Conservation (phyloP, 2,113 vertebrate species). For the Stigmatopora nigra region DNA sequence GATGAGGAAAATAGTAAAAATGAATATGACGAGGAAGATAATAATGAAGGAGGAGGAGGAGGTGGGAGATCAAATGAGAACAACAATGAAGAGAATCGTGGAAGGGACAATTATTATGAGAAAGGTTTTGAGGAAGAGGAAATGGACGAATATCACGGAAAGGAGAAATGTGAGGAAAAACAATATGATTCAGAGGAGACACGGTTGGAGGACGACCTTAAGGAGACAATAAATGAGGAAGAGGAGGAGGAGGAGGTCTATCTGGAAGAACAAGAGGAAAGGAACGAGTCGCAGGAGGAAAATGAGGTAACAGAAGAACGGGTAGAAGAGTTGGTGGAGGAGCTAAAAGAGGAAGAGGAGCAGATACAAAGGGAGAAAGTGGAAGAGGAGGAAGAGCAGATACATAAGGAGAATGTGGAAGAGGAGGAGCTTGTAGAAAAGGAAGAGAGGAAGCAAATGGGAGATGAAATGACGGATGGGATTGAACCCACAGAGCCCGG, state of each 20-base stretch:
- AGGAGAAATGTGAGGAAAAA: neutral
- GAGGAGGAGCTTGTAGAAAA: neutral
- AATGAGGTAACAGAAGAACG: neutral
- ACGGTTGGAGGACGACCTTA: neutral
- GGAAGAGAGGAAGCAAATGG: neutral
- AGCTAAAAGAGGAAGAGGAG: neutral
- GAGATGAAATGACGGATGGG: neutral
- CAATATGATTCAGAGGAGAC: neutral
- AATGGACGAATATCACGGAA: neutral
- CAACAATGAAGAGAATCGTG: neutral
- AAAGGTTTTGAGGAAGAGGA: neutral
- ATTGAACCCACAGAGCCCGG: neutral
- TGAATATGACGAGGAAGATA: neutral
- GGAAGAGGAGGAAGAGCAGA: no score
- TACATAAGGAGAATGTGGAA: neutral
- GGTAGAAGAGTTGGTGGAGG: neutral
- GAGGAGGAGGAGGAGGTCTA: neutral
- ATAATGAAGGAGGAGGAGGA: neutral
- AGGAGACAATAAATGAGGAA: neutral
- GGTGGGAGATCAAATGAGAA: neutral
- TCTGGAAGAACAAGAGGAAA: no score
- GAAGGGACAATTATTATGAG: neutral
- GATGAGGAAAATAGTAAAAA: neutral
- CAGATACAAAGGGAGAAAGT: neutral
- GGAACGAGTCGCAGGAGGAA: neutral